phyloP scores from a whole-genome alignment of 2,797 vertebrate genomes.

The Lutjanus argentimaculatus region DNA sequence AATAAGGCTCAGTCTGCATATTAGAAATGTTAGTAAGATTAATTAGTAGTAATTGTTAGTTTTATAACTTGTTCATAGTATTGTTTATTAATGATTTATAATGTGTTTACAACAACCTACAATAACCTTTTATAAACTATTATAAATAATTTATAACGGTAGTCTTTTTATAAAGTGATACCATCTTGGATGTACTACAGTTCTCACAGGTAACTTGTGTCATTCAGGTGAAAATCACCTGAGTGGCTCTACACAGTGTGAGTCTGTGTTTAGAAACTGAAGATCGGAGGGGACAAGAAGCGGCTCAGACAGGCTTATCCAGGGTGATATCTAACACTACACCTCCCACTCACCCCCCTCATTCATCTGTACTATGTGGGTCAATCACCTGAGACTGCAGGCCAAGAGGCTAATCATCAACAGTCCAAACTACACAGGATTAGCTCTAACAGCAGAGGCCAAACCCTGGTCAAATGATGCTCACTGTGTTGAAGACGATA shows the following conservation, averaged over 20 bases:
- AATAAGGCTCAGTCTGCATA: too few species aligned
- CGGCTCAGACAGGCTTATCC: slow-evolving; percentile 77
- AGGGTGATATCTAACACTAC: slow-evolving; percentile 58
- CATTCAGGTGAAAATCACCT: slow-evolving; percentile 6
- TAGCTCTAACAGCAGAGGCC: slow-evolving; percentile 2
- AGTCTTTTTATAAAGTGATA: too few species aligned
- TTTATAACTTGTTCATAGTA: too few species aligned
- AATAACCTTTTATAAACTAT: too few species aligned
- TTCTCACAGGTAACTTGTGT: neutral
- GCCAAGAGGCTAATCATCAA: slow-evolving; percentile 44
- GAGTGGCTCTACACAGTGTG: neutral
- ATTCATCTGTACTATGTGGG: slow-evolving; percentile 59
- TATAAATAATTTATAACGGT: too few species aligned
- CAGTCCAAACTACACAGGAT: slow-evolving; percentile 24
- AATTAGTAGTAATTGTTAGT: too few species aligned
- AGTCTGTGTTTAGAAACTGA: slow-evolving; percentile 28
- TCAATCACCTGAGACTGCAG: slow-evolving; percentile 41
- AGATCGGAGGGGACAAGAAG: slow-evolving; percentile 51
- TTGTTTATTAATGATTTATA: too few species aligned
- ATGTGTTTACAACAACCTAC: too few species aligned
- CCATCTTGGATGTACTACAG: neutral
- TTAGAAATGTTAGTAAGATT: too few species aligned
- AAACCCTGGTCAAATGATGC: neutral
- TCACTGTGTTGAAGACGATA: neutral
- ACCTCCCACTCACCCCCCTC: slow-evolving; percentile 20